Evolutionary conservation across 30 jellyfish, hydroid and myxozoan genomes (phyloP), one percentile per base, ranked within the genome.

Genomic region (Aurelia aurita): DNA sequence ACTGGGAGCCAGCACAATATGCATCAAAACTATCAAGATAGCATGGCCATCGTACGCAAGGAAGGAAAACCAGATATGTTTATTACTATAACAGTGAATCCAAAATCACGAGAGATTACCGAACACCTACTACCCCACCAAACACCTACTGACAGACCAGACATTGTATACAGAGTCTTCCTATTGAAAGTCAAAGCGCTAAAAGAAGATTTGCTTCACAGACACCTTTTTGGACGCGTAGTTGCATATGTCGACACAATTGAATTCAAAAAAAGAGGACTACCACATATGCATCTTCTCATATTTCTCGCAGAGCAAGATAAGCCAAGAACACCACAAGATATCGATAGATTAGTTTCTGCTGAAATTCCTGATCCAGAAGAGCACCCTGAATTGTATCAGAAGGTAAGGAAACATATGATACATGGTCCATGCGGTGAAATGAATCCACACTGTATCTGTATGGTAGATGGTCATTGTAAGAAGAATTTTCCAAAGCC

Each of bases 381-480:
- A 21, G 47, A n/a, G 22, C 89, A 89, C 5, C 68, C 78, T 26
- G 68, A 85, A 51, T 71, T 70, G 35, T 79, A 84, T 46, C 58
- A 67, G 0, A 83, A 47, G 32, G 88, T 88, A 25, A 80, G 78
- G 70, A 44, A 67, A 22, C 84, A 80, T 85, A 82, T 82, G 96
- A 63, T 88, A 31, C 97, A 81, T 72, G 96, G 96, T 23, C 95
- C 95, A 51, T 82, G 97, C 47, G 63, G 23, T 53, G 20, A 67
- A 16, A 53, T 53, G 2, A 53, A 20, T 53, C 23, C 23, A 13
- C n/a, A 93, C 97, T 60, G 32, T 23, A 20, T 47, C 61, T 82
- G 97, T 75, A 82, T 88, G 96, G 21, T 12, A 60, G 96, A 88
- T 71, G 92, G 97, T 44, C 22, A 78, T 47, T 88, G 96, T 75